Percentiles rank a stretch among this genome's conserved stretches.
Conservation (phyloP, 2,888 invertebrate species). For the Drosophila subquinaria region DNA sequence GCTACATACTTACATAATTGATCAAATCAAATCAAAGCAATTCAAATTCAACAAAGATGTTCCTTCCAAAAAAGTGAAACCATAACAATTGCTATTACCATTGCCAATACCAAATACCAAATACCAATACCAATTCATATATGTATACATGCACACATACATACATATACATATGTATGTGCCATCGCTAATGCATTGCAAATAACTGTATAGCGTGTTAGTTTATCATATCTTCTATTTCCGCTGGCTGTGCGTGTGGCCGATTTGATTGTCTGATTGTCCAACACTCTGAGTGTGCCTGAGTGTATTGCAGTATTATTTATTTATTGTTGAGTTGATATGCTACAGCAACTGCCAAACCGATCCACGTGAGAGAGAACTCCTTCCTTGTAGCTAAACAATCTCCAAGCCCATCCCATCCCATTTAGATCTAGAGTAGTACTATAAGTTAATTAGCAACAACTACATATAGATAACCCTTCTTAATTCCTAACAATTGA, state of each 20-base stretch:
- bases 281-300: conserved; percentile 7
- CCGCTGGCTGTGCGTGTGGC: conserved; percentile 68
- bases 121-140: conserved; percentile 24
- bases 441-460: conserved; percentile 33
- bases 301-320: conserved; percentile 67
- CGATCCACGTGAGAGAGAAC: conserved; percentile 47
- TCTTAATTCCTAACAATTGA: conserved; percentile 21
- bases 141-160: conserved; percentile 17
- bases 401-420: conserved; percentile 25
- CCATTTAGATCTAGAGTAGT: conserved; percentile 43
- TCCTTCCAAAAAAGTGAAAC: conserved; percentile 64
- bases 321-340: conserved; percentile 52
- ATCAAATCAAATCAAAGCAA: conserved; percentile 33
- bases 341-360: conserved; percentile 75
- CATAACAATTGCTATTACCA: conserved; percentile 67
- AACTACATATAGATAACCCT: conserved; percentile 37
- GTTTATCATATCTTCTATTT: conserved; percentile 70
- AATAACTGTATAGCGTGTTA: conserved; percentile 75
- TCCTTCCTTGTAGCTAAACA: conserved; percentile 40
- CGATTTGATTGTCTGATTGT: conserved; percentile 42
- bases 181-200: conserved; percentile 67
- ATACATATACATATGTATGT: conserved; percentile 42
- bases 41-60: conserved; percentile 43
- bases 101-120: conserved; percentile 64
- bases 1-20: conserved; percentile 23